A percentile compares a stretch with the other conserved stretches of the same genome.
Evolutionary conservation across 2,797 vertebrate genomes (phyloP).

Genomic region (Benthosema pterotum): DNA sequence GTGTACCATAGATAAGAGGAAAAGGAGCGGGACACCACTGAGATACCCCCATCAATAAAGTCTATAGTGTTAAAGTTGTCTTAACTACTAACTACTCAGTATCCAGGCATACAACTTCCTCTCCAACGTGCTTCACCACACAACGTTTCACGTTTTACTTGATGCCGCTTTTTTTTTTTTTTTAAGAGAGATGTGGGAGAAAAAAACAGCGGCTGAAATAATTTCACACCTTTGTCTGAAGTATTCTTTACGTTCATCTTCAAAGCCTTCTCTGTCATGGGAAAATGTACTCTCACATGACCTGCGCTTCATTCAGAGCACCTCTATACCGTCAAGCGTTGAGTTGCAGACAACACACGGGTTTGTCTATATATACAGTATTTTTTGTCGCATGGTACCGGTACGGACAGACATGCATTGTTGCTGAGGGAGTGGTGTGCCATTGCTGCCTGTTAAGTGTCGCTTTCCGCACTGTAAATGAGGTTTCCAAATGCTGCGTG

Average conservation of each 20-base stretch:
- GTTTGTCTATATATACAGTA: slow-evolving; percentile 37
- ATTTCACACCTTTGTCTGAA: slow-evolving; percentile 25
- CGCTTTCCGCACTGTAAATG: slow-evolving; percentile 32
- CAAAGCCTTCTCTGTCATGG: slow-evolving; percentile 42
- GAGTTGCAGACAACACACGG: slow-evolving; percentile 27
- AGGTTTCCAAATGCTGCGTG: slow-evolving; percentile 32
- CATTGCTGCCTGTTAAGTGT: slow-evolving; percentile 47
- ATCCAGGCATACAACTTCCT: too few relatives aligned
- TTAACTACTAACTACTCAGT: too few relatives aligned
- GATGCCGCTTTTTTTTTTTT: background rate
- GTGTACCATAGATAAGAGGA: too few relatives aligned
- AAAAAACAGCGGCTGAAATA: slow-evolving; percentile 20
- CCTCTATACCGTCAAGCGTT: slow-evolving; percentile 28
- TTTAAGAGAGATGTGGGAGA: slow-evolving; percentile 2
- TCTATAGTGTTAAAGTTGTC: too few relatives aligned
- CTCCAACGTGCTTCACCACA: too few relatives aligned
- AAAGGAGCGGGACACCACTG: too few relatives aligned
- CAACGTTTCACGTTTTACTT: background rate
- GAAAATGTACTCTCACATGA: slow-evolving; percentile 44
- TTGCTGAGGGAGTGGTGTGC: slow-evolving; percentile 60
- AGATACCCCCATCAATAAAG: too few relatives aligned
- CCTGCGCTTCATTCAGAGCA: slow-evolving; percentile 30
- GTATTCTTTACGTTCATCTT: slow-evolving; percentile 38
- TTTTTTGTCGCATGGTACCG: slow-evolving; percentile 23
- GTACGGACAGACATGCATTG: slow-evolving; percentile 56